Evolutionary conservation across 2,113 vertebrate genomes (phyloP).

Genomic region (Leptobrachium ailaonicum): DNA sequence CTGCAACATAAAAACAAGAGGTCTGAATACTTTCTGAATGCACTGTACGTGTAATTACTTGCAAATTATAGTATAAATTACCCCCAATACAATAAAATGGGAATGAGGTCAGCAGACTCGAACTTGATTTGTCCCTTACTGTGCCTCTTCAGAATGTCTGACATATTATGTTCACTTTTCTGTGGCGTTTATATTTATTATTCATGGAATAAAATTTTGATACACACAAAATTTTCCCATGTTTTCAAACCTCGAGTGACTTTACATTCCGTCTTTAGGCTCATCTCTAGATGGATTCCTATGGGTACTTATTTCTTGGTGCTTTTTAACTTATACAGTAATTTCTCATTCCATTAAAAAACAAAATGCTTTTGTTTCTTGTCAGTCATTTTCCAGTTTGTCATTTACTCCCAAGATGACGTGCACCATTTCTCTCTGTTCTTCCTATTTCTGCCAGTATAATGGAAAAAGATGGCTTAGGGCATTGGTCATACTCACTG

Average conservation of each 20-base stretch:
- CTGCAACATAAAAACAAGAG: no score
- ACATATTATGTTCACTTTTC: no score
- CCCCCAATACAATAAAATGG: no score
- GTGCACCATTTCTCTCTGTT: conserved; percentile 25
- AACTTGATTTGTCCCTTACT: no score
- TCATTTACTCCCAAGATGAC: conserved; percentile 16
- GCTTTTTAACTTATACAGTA: conserved; percentile 8
- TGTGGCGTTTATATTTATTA: no score
- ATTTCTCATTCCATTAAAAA: conserved; percentile 1
- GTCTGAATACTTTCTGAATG: no score
- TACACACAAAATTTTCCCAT: no score
- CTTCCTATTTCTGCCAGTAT: conserved; percentile 15
- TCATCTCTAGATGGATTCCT: neutral
- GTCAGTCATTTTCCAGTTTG: conserved; percentile 19
- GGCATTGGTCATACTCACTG: conserved; percentile 10
- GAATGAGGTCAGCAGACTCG: no score
- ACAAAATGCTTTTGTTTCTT: conserved; percentile 14
- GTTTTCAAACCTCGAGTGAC: neutral
- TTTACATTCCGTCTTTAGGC: neutral
- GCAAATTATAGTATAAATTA: no score
- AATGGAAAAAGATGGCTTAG: conserved; percentile 25
- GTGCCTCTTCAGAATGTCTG: no score
- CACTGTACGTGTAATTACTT: no score
- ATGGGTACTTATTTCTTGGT: neutral
- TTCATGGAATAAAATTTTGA: no score